phyloP scores from a whole-genome alignment of 2,113 vertebrate genomes.

The Petrocephalus zakoni region DNA sequence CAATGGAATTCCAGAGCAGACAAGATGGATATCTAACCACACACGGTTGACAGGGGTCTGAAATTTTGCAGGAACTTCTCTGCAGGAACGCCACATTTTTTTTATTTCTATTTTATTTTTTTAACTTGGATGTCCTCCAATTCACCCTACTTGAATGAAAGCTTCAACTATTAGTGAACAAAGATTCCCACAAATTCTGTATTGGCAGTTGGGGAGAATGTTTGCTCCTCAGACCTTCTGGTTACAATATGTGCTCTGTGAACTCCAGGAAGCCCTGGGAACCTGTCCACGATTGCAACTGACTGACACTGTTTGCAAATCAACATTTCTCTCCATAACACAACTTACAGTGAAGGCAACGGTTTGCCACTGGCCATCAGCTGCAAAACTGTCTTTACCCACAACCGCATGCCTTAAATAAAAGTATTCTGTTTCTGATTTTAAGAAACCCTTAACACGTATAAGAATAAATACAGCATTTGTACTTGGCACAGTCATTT shows the following conservation, averaged over 20 bases:
- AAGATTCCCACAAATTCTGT: not conserved
- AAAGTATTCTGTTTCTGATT: too few relatives aligned
- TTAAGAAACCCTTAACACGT: too few relatives aligned
- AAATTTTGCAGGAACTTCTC: not conserved
- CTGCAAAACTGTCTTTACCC: not conserved
- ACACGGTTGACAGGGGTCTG: not conserved
- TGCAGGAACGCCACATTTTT: not conserved
- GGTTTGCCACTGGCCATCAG: not conserved
- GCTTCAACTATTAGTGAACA: not conserved
- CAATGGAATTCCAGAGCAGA: not conserved
- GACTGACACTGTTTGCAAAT: not conserved
- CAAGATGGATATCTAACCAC: not conserved
- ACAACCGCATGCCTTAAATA: not conserved
- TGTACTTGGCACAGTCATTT: too few relatives aligned
- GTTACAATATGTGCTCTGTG: not conserved
- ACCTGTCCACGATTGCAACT: not conserved
- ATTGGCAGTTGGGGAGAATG: not conserved
- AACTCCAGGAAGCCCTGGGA: not conserved
- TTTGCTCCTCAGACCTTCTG: not conserved
- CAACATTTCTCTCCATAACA: not conserved
- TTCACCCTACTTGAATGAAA: conserved; percentile 2
- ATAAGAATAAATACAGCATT: too few relatives aligned
- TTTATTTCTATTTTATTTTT: not conserved
- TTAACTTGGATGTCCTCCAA: not conserved
- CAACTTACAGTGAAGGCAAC: not conserved